Evolutionary conservation across 2,797 vertebrate species (phyloP).

Genomic region (Esox masquinongy): DNA sequence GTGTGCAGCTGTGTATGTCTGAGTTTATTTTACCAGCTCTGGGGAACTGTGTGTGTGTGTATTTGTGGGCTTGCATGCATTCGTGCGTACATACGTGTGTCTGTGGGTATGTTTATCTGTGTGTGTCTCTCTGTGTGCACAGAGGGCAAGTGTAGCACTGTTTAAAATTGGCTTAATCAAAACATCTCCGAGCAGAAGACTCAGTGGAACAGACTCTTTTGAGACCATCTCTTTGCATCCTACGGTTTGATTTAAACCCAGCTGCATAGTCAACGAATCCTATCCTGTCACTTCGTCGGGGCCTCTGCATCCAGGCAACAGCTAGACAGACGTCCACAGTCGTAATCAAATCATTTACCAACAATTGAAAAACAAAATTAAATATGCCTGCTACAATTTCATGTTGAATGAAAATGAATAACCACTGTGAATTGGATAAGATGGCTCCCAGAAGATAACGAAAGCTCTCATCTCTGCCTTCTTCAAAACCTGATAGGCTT

Average conservation of each 20-base stretch:
- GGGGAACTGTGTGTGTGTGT: background rate
- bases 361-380: slow-evolving; percentile 55
- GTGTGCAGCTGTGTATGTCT: slow-evolving; percentile 7
- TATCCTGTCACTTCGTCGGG: slow-evolving; percentile 18
- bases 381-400: slow-evolving; percentile 51
- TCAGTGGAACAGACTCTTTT: background rate
- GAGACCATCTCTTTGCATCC: background rate
- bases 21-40: background rate
- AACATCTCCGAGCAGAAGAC: slow-evolving; percentile 7
- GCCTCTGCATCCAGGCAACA: slow-evolving; percentile 8
- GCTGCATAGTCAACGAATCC: slow-evolving; percentile 5
- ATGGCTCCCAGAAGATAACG: background rate
- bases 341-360: slow-evolving; percentile 49
- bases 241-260: slow-evolving; percentile 8
- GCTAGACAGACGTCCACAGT: slow-evolving; percentile 12
- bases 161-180: slow-evolving; percentile 8
- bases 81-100: background rate
- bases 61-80: slow-evolving; percentile 1
- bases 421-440: slow-evolving; percentile 51
- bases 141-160: background rate
- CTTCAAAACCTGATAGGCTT: slow-evolving; percentile 41
- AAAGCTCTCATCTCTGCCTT: slow-evolving; percentile 22
- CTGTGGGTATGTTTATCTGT: background rate
- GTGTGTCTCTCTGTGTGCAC: background rate
- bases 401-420: slow-evolving; percentile 32